Evolutionary conservation across 2,113 vertebrate species (phyloP).

Genomic region (Gopherus evgoodei): DNA sequence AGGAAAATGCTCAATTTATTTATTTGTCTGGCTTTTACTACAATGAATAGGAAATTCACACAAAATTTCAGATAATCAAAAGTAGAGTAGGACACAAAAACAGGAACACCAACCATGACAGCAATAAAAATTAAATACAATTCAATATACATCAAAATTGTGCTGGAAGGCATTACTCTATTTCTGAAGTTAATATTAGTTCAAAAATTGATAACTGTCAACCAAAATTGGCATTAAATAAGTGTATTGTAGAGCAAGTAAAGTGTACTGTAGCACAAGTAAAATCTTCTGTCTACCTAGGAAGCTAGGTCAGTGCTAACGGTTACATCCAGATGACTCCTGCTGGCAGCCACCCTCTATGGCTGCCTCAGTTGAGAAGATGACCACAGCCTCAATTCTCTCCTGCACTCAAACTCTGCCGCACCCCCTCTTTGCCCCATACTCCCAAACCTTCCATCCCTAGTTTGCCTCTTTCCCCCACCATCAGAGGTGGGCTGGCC

Average conservation of each 20-base stretch:
- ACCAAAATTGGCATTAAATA: not conserved
- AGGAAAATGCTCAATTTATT: slow-evolving; percentile 58
- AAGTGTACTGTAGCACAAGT: not conserved
- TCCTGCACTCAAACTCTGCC: not conserved
- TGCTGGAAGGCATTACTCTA: slow-evolving; percentile 23
- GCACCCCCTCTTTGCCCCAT: not conserved
- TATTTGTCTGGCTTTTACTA: not conserved
- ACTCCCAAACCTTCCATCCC: not conserved
- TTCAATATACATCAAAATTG: slow-evolving; percentile 9
- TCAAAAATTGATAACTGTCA: not conserved
- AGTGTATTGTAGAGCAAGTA: not conserved
- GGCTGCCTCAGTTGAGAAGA: accelerated
- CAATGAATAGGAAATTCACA: slow-evolving; percentile 35
- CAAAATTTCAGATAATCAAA: slow-evolving; percentile 47
- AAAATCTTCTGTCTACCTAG: not conserved
- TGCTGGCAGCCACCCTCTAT: not conserved
- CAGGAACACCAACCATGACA: not conserved
- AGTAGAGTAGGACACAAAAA: slow-evolving; percentile 32
- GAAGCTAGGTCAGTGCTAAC: not conserved
- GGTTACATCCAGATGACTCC: not conserved
- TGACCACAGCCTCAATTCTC: not conserved
- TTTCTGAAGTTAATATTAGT: slow-evolving; percentile 33
- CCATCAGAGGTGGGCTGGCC: not conserved
- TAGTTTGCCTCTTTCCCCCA: not conserved
- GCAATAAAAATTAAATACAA: slow-evolving; percentile 7